Evolutionary conservation across 2,888 invertebrate species (phyloP), one percentile per base, ranked within the genome.

Genomic region (Lutraria lutraria): DNA sequence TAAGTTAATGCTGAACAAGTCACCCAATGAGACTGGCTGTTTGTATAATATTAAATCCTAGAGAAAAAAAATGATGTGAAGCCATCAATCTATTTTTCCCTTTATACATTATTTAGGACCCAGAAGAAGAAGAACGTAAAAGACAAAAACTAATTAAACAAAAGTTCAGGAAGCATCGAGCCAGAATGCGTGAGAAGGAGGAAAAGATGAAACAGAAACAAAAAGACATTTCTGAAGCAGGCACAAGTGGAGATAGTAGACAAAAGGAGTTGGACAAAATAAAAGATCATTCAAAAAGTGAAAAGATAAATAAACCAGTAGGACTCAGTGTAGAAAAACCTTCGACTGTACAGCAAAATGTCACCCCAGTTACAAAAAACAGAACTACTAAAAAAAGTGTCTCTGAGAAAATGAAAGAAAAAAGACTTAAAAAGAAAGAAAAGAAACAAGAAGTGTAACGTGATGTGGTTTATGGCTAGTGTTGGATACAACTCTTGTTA

Each of bases 41-140:
- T 2, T 2, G 43, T 43, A 8, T 8, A 43, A 2, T 43, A 21
- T 53, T n/a, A 21, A 16, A 15, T 21, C n/a, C 43, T 29, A 13
- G 68, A 76, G 19, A 43, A 43, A 19, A 72, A 21, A 53, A 13
- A 19, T 34, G 0, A 72, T 76, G 10, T 25, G 53, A 52, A 52
- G 76, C 13, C 43, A 43, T 8, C 43, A 43, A 43, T 43, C 43
- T 3, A 56, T 76, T 53, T 25, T 21, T 85, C 21, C 10, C 52
- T 0, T 54, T 76, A 21, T 53, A 43, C 43, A 43, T 43, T 43
- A 83, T 88, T 68, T 25, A 93, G 94, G 92, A 94, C 85, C 94
- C 94, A 54, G 94, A 94, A 15, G 89, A 93, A 81, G 94, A 93
- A 88, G 94, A 93, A 82, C 87, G 91, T 81, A 93, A 94, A 82